Base-by-base conservation (phyloP, 2,113 vertebrate species). In the Smithornis capensis region DNA sequence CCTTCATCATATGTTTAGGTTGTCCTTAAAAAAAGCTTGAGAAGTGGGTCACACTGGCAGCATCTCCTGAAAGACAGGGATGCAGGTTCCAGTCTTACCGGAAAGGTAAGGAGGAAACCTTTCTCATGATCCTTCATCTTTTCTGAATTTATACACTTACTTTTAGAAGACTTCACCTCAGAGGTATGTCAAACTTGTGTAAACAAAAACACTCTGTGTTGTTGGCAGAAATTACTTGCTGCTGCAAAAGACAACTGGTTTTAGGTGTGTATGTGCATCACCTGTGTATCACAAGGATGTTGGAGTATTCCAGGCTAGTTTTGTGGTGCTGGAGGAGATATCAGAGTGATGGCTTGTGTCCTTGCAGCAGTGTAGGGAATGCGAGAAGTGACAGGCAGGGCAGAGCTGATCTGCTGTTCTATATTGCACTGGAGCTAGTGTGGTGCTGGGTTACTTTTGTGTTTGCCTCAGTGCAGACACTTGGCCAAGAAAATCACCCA, bases 41-140 rank as follows among this genome's bases (percentile, higher is more conserved):
- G 52, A 67, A 84, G 37, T 50, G 45, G 31, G n/a, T 62, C 52
- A 47, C 22, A 19, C 18, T 65, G 64, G 10, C 60, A 64, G 28
- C 64, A 17, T 94, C 38, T 89, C 28, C 62, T 76, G 47, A 55
- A 90, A 87, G 53, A 67, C 60, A 74, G 49, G 83, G 52, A 19
- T 65, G 31, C 47, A 77, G 28, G 35, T 82, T 75, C 38, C 44
- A n/a, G 55, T 44, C 15, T n/a, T 35, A 17, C 14, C 50, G 22
- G 28, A 55, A 69, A 25, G n/a, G 38, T 40, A 52, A 64, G 31
- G 63, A 69, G 28, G 31, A 22, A 84, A n/a, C 38, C 19, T 81
- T 82, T 38, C 14, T 89, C 1, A 2, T n/a, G 11, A 40, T 80
- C 25, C 14, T 92, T 94, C 35, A 33, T 63, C 71, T 67, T 16